Base-by-base conservation (phyloP, 2,797 vertebrate species). In the Limnodromus scolopaceus region DNA sequence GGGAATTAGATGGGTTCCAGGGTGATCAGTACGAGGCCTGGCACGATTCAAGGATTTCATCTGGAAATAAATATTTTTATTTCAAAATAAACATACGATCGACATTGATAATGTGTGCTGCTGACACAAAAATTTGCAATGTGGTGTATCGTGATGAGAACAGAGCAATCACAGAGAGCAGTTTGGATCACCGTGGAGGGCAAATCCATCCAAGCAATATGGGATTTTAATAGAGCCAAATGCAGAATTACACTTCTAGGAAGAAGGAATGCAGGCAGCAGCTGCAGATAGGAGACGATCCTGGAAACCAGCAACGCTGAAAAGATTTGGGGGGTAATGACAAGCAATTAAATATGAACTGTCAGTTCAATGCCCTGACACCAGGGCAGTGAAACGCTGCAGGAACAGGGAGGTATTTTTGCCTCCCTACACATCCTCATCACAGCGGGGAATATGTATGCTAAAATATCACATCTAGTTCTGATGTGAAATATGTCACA, bases 11-110 rank as follows among this genome's bases (percentile, higher is more conserved):
- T 66, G 75, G 78, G 91, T 89, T 94, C 91, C 93, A 96, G 84
- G 79, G 71, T 84, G 84, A 96, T 93, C 92, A 64, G 93, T 89
- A 87, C 10, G 16, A 93, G 89, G 86, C 63, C 92, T 95, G 92
- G 88, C 91, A 94, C 0, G 0, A 60, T 69, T 95, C 55, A 72
- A 87, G 81, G 79, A 87, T 89, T 94, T 93, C 51, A 93, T 92
- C 77, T 97, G 78, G 91, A 96, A 95, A 94, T 90, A 96, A 97
- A 96, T 92, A 92, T 95, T 93, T 92, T 95, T 94, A 72, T 96
- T 96, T 96, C 17, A 1, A 96, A 94, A 96, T 91, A 96, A 95
- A 95, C 92, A 93, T n/a, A 74, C 4, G 16, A 94, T 93, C 2
- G 1, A 82, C 93, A 84, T 45, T 87, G 96, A 96, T 96, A 97